These are phyloP conservation scores for Dendrolimus houi DNA, from an alignment of 2,888 invertebrate genomes.

Conservation along the genomic window DNA sequence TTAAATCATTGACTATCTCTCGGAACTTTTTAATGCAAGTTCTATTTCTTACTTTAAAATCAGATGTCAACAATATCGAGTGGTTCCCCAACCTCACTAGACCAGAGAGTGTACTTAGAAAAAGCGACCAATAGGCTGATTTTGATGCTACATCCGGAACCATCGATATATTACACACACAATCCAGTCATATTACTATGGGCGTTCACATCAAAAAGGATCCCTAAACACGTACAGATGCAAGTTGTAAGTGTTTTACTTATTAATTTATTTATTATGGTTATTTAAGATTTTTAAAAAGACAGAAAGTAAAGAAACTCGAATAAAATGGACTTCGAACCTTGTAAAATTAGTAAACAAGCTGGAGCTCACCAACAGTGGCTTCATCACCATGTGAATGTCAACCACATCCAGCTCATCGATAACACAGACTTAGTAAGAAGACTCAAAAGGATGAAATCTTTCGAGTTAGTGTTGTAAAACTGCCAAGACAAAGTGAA, in stretches of 20 bases:
- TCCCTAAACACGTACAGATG: constrained; percentile 36
- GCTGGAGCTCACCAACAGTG: too few species aligned
- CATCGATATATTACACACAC: constrained; percentile 51
- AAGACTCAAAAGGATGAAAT: too few species aligned
- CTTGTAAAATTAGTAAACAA: too few species aligned
- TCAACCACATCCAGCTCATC: too few species aligned
- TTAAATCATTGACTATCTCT: not conserved
- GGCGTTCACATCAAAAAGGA: constrained; percentile 56
- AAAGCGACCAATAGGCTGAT: constrained; percentile 53
- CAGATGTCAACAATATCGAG: constrained; percentile 65
- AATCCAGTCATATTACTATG: constrained; percentile 59
- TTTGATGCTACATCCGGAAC: constrained; percentile 43
- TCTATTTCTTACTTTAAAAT: not conserved
- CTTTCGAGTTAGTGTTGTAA: too few species aligned
- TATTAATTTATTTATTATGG: too few species aligned
- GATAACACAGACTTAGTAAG: too few species aligned
- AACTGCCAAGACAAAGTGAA: too few species aligned
- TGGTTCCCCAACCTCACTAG: constrained; percentile 40
- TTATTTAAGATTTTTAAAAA: too few species aligned
- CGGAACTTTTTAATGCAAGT: not conserved
- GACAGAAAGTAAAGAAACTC: too few species aligned
- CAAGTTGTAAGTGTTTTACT: constrained; percentile 43
- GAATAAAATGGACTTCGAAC: too few species aligned
- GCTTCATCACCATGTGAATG: too few species aligned
- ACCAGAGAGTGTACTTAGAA: constrained; percentile 52